Evolutionary conservation across 2,888 invertebrate species (phyloP), one percentile per base, ranked within the genome.

Genomic region (Nephrotoma guestfalica): DNA sequence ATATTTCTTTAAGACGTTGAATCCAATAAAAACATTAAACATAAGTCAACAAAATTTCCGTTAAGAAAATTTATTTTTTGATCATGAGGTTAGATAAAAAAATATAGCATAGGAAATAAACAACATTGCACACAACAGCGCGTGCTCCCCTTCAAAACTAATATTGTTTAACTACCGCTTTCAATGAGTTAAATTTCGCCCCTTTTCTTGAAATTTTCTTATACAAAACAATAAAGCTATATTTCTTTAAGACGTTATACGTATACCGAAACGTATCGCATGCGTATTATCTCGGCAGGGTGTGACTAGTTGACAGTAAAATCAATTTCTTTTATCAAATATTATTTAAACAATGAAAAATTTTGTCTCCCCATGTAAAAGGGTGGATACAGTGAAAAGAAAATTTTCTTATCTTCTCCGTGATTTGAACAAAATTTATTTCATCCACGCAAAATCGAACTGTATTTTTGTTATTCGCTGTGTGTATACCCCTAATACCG

Each of bases 21-120:
- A 30, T 71, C 30, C 9, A 71, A 71, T 71, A 71, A 30, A 71
- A 71, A 71, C 71, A 71, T 71, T 30, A 30, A 71, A 86, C 86
- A 86, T 85, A 86, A 83, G 87, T 87, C 86, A 86, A 86, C 41
- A 87, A 87, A 87, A 87, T 87, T 87, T 87, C 87, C 87, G 87
- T 87, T 87, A 87, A 87, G 43, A 86, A 87, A 87, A 86, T 71
- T 30, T 71, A 71, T 30, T 51, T 51, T 51, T 51, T 51, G 71
- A 71, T 87, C 86, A 86, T 86, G 86, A 87, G 86, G 87, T 86
- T 87, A 86, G 87, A 87, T 87, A 18, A 85, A 85, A 85, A 85
- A 43, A 85, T 42, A 85, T n/a, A n/a, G 15, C 7, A 51, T 51
- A 51, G 15, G 71, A 71, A 51, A 71, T 71, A 71, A 51, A 71